A percentile compares a stretch with the other conserved stretches of the same genome.
Conservation (phyloP, 1,140 invertebrate species). For the Bombus sibiricus region DNA sequence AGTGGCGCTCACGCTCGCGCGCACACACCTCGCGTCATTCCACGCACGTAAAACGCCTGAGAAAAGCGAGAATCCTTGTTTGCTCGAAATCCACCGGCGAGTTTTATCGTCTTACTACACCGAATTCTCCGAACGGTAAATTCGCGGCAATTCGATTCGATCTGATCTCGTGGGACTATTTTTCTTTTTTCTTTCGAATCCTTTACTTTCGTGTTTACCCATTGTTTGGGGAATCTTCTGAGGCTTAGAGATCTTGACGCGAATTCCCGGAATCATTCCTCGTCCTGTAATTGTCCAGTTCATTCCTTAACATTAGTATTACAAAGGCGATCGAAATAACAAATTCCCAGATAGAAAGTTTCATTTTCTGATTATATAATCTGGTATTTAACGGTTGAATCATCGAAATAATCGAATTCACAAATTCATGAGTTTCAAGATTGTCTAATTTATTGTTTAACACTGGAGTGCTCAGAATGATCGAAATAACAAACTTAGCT, state of each 20-base stretch:
- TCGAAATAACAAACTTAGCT: too few species aligned
- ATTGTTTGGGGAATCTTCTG: background rate
- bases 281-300: background rate
- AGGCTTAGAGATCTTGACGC: background rate
- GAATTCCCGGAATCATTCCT: background rate
- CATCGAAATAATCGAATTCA: too few species aligned
- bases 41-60: slow-evolving; percentile 48
- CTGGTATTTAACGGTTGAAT: too few species aligned
- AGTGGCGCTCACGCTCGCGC: slow-evolving; percentile 22
- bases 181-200: background rate
- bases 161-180: background rate
- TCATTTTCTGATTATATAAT: too few species aligned
- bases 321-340: too few species aligned
- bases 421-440: too few species aligned
- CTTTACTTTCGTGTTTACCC: background rate
- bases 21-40: slow-evolving; percentile 45
- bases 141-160: background rate
- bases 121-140: background rate
- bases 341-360: too few species aligned
- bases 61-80: slow-evolving; percentile 40
- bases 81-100: slow-evolving; percentile 41
- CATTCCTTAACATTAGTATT: too few species aligned
- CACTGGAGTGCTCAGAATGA: too few species aligned
- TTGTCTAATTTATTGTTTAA: too few species aligned
- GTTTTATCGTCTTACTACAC: background rate